phyloP scores from a whole-genome alignment of 2,888 invertebrate genomes.

The Dysmachus trigonus region DNA sequence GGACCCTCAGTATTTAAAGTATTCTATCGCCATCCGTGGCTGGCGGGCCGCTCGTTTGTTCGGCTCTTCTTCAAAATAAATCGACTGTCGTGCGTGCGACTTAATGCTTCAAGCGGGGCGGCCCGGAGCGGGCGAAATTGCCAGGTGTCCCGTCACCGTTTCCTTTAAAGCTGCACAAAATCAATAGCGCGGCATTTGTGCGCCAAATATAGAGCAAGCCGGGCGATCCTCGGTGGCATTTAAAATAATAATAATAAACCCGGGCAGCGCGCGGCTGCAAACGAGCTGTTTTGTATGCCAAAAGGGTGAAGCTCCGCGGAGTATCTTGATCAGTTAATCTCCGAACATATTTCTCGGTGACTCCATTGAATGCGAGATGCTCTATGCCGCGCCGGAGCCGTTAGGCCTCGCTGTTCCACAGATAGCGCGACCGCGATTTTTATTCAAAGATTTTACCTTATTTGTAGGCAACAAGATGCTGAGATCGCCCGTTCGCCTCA shows the following conservation, averaged over 20 bases:
- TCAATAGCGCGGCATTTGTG: constrained; percentile 1
- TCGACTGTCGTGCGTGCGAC: constrained; percentile 32
- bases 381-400: neutral
- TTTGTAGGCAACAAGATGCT: constrained; percentile 12
- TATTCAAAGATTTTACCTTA: constrained; percentile 33
- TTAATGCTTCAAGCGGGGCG: neutral
- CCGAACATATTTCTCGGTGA: constrained; percentile 33
- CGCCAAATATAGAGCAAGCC: constrained; percentile 26
- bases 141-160: neutral
- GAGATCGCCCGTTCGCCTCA: neutral
- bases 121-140: neutral
- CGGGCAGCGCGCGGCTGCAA: neutral
- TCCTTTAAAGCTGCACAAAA: neutral
- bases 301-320: neutral
- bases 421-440: neutral
- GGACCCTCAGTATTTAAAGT: neutral
- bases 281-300: constrained; percentile 10
- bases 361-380: constrained; percentile 9
- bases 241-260: constrained; percentile 4
- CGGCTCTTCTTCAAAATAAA: constrained; percentile 15
- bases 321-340: constrained; percentile 43
- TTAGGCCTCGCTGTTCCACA: neutral
- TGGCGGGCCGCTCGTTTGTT: neutral
- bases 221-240: neutral
- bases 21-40: neutral